Conservation (phyloP, 2,888 invertebrate species). For the Phasia obesa region DNA sequence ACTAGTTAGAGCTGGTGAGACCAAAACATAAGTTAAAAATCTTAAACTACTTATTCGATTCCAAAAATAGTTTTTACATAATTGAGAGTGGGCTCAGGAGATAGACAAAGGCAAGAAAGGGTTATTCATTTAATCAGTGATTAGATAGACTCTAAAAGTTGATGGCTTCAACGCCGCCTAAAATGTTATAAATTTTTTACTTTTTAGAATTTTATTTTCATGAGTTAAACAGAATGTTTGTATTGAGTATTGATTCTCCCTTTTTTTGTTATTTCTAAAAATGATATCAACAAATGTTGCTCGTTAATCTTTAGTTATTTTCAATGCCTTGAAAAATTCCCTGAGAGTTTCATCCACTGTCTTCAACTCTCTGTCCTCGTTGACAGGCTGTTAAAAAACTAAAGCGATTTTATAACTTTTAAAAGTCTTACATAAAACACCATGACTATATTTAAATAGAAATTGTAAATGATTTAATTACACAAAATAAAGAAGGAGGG, state of each 20-base stretch:
- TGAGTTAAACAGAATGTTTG: too few relatives aligned
- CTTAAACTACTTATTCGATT: too few relatives aligned
- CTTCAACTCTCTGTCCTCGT: constrained; percentile 1
- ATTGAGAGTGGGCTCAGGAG: too few relatives aligned
- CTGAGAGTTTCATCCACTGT: constrained; percentile 15
- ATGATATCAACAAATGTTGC: constrained; percentile 44
- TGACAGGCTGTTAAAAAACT: constrained; percentile 21
- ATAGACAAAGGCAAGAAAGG: too few relatives aligned
- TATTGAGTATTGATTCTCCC: constrained; percentile 12
- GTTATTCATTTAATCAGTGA: too few relatives aligned
- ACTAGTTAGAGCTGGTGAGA: too few relatives aligned
- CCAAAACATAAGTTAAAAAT: too few relatives aligned
- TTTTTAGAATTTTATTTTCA: too few relatives aligned
- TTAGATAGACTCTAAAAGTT: too few relatives aligned
- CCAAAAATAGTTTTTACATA: too few relatives aligned
- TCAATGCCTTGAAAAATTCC: constrained; percentile 8
- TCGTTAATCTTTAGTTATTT: constrained; percentile 48
- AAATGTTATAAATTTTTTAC: too few relatives aligned
- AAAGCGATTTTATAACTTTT: constrained; percentile 39
- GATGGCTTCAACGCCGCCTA: too few relatives aligned
- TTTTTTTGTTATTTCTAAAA: constrained; percentile 8
- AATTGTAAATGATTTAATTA: constrained; percentile 64
- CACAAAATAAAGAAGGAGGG: constrained; percentile 10
- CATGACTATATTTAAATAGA: constrained; percentile 39
- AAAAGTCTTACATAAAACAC: constrained; percentile 37